A percentile compares a stretch with the other conserved stretches of the same genome.
Conservation (phyloP, 2,113 vertebrate genomes). For the Aleadryas rufinucha region DNA sequence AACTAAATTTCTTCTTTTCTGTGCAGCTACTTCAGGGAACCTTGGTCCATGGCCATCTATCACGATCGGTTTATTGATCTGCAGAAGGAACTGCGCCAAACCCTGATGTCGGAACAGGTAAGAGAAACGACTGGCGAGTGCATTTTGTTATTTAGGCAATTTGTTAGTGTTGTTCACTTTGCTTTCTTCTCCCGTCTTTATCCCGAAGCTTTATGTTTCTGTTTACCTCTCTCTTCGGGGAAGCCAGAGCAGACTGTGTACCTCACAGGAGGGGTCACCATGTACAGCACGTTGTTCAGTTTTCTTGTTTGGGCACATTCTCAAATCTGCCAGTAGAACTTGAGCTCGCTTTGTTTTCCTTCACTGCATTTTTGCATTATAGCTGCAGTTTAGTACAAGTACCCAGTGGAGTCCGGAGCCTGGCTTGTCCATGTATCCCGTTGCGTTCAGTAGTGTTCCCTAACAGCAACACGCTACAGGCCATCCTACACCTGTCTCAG, state of each 20-base stretch:
- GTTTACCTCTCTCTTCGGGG: not conserved
- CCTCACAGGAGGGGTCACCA: not conserved
- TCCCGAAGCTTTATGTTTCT: not conserved
- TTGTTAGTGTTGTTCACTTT: conserved; percentile 56
- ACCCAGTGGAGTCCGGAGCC: not conserved
- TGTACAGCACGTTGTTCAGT: not conserved
- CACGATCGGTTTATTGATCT: conserved; percentile 93
- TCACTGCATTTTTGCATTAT: not conserved
- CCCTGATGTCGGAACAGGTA: conserved; percentile 70
- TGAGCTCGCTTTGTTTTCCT: not conserved
- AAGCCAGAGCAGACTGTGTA: not conserved
- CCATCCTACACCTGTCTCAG: not conserved
- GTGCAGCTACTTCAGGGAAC: conserved; percentile 89
- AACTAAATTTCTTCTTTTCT: conserved; percentile 73
- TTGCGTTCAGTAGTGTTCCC: not conserved
- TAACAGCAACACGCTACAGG: fast-evolving
- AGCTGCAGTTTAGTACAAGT: not conserved
- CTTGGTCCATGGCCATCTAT: conserved; percentile 86
- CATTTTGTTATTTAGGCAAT: conserved; percentile 44
- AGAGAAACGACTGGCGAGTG: conserved; percentile 49
- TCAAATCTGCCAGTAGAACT: not conserved
- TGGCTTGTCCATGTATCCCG: not conserved
- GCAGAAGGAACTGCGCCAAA: conserved; percentile 83
- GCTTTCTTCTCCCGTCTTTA: conserved; percentile 8
- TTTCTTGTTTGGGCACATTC: not conserved